Evolutionary conservation across 2,888 invertebrate genomes (phyloP).

Genomic region (Lithophane socia): DNA sequence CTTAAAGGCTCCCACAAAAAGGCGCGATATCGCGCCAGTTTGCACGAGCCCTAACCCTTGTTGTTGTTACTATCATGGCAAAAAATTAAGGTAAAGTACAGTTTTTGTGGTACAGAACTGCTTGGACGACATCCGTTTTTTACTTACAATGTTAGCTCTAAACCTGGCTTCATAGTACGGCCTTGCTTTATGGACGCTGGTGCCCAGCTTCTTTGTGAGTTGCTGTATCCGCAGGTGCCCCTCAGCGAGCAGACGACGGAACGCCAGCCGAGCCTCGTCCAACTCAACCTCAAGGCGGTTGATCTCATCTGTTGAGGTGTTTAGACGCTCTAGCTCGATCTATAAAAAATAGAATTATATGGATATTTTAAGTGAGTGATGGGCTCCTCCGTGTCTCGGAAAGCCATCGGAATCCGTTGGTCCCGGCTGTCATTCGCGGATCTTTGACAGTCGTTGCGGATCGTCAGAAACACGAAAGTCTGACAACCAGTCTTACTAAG

Average conservation of each 20-base stretch:
- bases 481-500: too few relatives aligned
- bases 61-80: background rate
- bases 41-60: too few relatives aligned
- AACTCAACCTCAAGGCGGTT: conserved; percentile 97
- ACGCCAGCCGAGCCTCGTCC: conserved; percentile 96
- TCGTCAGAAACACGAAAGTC: too few relatives aligned
- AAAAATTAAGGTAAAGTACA: background rate
- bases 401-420: too few relatives aligned
- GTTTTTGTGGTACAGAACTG: background rate
- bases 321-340: conserved; percentile 97
- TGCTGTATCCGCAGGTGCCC: conserved; percentile 95
- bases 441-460: too few relatives aligned
- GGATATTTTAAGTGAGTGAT: too few relatives aligned
- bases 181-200: conserved; percentile 96
- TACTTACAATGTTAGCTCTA: conserved; percentile 93
- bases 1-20: too few relatives aligned
- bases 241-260: conserved; percentile 95
- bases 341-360: conserved; percentile 72
- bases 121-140: background rate
- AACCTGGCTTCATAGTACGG: conserved; percentile 97
- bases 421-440: too few relatives aligned
- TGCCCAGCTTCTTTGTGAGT: conserved; percentile 95
- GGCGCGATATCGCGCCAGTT: too few relatives aligned
- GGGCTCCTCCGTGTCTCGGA: too few relatives aligned
- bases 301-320: conserved; percentile 97